Evolutionary conservation across 37 sponge, comb jelly and placozoan species (phyloP).

Genomic region (Theonella swinhoei): DNA sequence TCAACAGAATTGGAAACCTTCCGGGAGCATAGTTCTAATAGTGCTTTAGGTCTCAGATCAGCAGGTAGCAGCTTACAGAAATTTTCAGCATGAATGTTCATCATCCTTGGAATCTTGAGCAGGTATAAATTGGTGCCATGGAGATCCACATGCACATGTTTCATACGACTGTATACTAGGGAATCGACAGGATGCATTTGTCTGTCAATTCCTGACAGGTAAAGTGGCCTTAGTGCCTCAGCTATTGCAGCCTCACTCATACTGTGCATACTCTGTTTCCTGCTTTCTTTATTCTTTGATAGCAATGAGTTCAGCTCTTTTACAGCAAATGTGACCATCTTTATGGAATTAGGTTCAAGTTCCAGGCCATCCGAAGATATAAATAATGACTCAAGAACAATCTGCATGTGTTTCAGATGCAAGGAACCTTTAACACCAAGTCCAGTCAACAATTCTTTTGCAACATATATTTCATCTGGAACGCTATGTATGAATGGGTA

Average conservation of each 20-base stretch:
- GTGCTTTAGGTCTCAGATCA: neutral
- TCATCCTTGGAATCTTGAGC: neutral
- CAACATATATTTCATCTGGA: neutral
- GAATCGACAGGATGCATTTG: neutral
- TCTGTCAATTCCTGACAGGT: neutral
- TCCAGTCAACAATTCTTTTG: neutral
- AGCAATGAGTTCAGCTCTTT: neutral
- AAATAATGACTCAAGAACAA: neutral
- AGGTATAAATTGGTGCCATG: neutral
- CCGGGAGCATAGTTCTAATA: neutral
- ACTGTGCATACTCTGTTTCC: neutral
- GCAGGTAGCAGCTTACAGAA: neutral
- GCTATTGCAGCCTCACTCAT: neutral
- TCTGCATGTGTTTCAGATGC: neutral
- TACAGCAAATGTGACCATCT: neutral
- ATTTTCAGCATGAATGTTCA: neutral
- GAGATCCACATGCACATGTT: neutral
- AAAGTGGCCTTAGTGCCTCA: neutral
- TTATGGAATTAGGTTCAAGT: neutral
- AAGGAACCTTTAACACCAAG: neutral
- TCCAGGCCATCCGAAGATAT: neutral
- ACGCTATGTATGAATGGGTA: slow-evolving; percentile 49
- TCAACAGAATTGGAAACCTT: neutral
- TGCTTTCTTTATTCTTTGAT: neutral
- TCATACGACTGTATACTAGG: neutral